Conservation (phyloP, 2,113 vertebrate genomes). For the Bubo blakistoni region DNA sequence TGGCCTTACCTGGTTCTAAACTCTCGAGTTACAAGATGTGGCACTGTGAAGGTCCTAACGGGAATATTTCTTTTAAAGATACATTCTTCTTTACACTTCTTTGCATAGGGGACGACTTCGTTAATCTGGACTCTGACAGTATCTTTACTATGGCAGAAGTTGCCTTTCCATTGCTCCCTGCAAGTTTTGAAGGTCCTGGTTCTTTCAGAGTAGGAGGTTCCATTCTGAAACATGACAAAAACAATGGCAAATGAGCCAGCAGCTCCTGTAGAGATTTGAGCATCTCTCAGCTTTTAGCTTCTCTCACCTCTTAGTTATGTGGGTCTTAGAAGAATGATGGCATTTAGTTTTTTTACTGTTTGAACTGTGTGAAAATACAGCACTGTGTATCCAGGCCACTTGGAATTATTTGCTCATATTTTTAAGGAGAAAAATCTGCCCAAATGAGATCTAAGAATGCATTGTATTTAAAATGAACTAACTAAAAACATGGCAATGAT, state of each 20-base stretch:
- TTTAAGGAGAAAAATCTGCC: not conserved
- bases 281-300: not conserved
- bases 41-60: not conserved
- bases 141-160: not conserved
- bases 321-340: not conserved
- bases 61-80: not conserved
- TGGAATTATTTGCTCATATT: not conserved
- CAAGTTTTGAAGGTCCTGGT: not conserved
- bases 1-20: not conserved
- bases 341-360: not conserved
- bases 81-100: not conserved
- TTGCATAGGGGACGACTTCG: not conserved
- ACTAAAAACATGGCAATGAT: not conserved
- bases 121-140: not conserved
- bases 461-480: not conserved
- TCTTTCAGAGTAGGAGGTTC: not conserved
- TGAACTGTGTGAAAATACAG: not conserved
- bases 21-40: not conserved
- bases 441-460: not conserved
- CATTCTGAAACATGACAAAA: not conserved
- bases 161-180: not conserved
- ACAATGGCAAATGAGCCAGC: not conserved
- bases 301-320: not conserved
- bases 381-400: not conserved
- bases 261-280: not conserved